Evolutionary conservation across 2,888 invertebrate genomes (phyloP).

Genomic region (Epirrhoe tristata): DNA sequence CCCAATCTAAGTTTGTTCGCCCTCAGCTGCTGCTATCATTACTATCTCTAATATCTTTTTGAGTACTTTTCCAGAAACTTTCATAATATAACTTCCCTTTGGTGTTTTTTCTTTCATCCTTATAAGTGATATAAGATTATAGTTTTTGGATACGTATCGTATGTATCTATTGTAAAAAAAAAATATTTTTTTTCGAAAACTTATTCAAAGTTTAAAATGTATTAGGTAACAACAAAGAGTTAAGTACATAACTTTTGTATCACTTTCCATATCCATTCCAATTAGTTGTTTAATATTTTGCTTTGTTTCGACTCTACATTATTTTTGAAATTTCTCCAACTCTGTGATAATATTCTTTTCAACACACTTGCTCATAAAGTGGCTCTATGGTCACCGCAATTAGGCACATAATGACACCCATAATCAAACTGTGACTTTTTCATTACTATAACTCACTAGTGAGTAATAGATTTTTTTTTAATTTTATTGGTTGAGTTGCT

Average conservation of each 20-base stretch:
- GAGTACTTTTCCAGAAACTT: constrained; percentile 8
- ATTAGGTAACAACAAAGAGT: too few relatives aligned
- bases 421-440: too few relatives aligned
- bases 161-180: too few relatives aligned
- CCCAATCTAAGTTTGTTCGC: constrained; percentile 46
- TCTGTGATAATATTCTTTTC: not conserved
- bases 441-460: too few relatives aligned
- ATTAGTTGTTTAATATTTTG: not conserved
- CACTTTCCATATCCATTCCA: not conserved
- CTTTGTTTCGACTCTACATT: not conserved
- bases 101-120: not conserved
- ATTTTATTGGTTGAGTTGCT: too few relatives aligned
- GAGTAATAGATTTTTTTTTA: too few relatives aligned
- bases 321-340: not conserved
- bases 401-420: too few relatives aligned
- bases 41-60: constrained; percentile 19
- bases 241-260: not conserved
- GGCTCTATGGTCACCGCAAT: too few relatives aligned
- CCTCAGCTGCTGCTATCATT: constrained; percentile 38
- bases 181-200: too few relatives aligned
- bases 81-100: not conserved
- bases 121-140: not conserved
- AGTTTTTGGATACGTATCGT: too few relatives aligned
- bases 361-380: too few relatives aligned
- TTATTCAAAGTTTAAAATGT: too few relatives aligned